Base-by-base conservation (phyloP, 2,113 vertebrate genomes). In the Ovis aries region DNA sequence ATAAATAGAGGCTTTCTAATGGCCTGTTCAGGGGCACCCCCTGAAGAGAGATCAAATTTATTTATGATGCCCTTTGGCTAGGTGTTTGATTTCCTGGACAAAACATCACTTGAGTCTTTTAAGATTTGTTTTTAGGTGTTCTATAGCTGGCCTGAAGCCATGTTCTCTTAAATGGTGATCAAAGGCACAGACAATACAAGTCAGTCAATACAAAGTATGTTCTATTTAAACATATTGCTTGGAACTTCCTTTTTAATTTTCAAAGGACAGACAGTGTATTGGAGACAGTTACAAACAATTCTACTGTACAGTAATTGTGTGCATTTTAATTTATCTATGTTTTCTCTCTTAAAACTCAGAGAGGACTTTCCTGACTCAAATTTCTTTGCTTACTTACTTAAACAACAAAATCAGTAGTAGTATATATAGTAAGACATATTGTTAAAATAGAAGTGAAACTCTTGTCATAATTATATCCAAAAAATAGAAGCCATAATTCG, bases 51-150 rank as follows among this genome's bases (percentile, higher is more conserved):
- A 98, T 97, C 98, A 97, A 97, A 97, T 98, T 96, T 98, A 98
- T 99, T 99, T 98, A 98, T 98, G 98, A 98, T 95, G 97, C 97
- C 98, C 95, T 98, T 98, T 98, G 98, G 97, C 97, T 97, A 97
- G 81, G 87, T 97, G 95, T 98, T 98, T 98, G 98, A 98, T 98
- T 99, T 98, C 94, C 94, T 97, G 97, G 95, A 99, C 97, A 97
- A 98, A 98, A 98, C 93, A 95, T 43, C 77, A 97, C 74, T 98
- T 94, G 85, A 98, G 78, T 96, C 91, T 98, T 98, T 97, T 97
- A 98, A 98, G 95, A 81, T 95, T 98, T 95, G 48, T 98, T 90
- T 98, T 95, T 92, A 83, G 89, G 53, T 98, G 93, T 98, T 98
- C 98, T 97, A 89, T 97, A 97, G 83, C 97, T 98, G 96, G 97